These are phyloP conservation scores for Tenthredo livida DNA, from an alignment of 2,888 invertebrate species.

Conservation along the genomic window DNA sequence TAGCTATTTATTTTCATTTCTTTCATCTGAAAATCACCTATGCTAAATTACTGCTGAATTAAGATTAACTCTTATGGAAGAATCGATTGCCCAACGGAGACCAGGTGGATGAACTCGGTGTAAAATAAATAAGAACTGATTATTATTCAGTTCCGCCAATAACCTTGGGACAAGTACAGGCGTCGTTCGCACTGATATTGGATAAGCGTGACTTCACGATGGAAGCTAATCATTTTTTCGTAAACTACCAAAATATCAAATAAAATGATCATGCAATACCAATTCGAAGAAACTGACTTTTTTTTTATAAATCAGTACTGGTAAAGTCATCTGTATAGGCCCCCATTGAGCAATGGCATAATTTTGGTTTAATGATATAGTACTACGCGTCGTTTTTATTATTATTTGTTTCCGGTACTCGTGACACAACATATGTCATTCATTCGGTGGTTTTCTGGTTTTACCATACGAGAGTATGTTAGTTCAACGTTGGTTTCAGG, in stretches of 20 bases:
- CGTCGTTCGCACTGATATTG: background rate
- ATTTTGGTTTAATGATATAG: background rate
- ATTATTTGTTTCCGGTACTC: background rate
- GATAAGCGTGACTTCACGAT: background rate
- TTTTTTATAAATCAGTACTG: no score
- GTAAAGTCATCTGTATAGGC: no score
- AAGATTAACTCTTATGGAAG: background rate
- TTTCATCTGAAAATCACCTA: background rate
- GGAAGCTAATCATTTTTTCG: no score
- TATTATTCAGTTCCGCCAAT: background rate
- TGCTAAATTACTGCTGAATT: background rate
- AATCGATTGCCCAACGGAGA: background rate
- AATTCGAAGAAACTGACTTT: no score
- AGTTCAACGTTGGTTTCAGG: background rate
- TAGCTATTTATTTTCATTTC: background rate
- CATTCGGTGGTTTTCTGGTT: background rate
- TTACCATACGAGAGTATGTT: background rate
- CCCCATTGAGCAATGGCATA: background rate
- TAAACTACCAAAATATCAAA: no score
- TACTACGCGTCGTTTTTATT: no score
- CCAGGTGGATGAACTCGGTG: background rate
- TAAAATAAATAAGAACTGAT: background rate
- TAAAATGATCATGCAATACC: no score
- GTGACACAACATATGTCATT: background rate
- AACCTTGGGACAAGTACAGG: background rate